Conservation (phyloP, 2,797 vertebrate genomes). For the Pteropus rufus region DNA sequence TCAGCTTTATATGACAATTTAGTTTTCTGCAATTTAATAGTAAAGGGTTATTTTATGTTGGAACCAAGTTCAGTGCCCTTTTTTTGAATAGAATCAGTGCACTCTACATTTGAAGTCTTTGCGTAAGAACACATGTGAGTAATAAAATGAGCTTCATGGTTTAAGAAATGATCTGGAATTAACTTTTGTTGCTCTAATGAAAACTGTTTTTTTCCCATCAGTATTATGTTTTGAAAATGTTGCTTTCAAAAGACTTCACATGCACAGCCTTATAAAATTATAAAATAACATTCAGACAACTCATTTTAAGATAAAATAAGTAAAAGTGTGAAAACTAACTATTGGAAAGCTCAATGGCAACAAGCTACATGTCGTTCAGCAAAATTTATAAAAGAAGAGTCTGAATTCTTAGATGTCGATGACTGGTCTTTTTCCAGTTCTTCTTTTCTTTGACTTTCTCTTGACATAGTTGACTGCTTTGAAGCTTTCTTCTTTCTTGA, state of each 20-base stretch:
- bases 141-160: not conserved
- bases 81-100: not conserved
- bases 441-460: not conserved
- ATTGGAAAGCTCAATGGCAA: not conserved
- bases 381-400: not conserved
- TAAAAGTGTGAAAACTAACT: not conserved
- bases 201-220: not conserved
- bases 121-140: not conserved
- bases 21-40: not conserved
- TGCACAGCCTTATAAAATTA: not conserved
- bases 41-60: constrained; percentile 13
- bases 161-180: not conserved
- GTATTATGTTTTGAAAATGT: constrained; percentile 42
- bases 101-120: not conserved
- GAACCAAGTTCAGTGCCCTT: not conserved
- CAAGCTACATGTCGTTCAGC: not conserved
- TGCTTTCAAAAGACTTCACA: constrained; percentile 6
- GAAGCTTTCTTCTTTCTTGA: not conserved
- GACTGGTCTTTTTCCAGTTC: not conserved
- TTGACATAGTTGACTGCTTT: not conserved
- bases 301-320: constrained; percentile 19
- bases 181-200: constrained; percentile 20
- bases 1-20: not conserved
- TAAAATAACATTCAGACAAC: constrained; percentile 13
- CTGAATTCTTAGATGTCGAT: not conserved